Conservation (phyloP, 1,140 invertebrate species). For the Chelonus insularis region DNA sequence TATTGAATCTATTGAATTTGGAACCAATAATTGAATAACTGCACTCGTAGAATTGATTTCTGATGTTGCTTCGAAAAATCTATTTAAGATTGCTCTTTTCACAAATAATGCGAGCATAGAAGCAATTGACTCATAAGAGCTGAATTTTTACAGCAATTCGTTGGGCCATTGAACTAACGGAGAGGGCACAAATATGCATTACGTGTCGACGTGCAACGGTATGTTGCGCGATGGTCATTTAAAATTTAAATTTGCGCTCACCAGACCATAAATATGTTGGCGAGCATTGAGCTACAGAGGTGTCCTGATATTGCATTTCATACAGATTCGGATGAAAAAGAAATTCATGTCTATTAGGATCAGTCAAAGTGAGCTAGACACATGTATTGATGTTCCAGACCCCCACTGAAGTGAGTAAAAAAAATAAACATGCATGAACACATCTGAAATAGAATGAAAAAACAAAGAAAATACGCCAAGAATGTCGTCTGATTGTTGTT, state of each 20-base stretch:
- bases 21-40: too few relatives aligned
- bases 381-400: neutral
- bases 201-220: slow-evolving; percentile 24
- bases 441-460: too few relatives aligned
- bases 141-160: neutral
- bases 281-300: neutral
- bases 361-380: slow-evolving; percentile 12
- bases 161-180: slow-evolving; percentile 6
- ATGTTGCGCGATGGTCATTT: slow-evolving; percentile 23
- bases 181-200: slow-evolving; percentile 13
- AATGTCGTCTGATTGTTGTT: neutral
- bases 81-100: too few relatives aligned
- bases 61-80: too few relatives aligned
- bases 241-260: slow-evolving; percentile 23
- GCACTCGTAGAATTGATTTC: too few relatives aligned
- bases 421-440: neutral
- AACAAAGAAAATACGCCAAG: neutral
- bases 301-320: neutral
- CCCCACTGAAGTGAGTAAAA: neutral
- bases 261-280: slow-evolving; percentile 26
- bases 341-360: slow-evolving; percentile 17
- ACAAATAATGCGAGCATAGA: too few relatives aligned
- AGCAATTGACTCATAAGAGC: too few relatives aligned
- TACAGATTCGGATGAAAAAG: slow-evolving; percentile 2
- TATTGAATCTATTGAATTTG: too few relatives aligned